phyloP scores from a whole-genome alignment of 2,113 vertebrate genomes.

The Rissa tridactyla region DNA sequence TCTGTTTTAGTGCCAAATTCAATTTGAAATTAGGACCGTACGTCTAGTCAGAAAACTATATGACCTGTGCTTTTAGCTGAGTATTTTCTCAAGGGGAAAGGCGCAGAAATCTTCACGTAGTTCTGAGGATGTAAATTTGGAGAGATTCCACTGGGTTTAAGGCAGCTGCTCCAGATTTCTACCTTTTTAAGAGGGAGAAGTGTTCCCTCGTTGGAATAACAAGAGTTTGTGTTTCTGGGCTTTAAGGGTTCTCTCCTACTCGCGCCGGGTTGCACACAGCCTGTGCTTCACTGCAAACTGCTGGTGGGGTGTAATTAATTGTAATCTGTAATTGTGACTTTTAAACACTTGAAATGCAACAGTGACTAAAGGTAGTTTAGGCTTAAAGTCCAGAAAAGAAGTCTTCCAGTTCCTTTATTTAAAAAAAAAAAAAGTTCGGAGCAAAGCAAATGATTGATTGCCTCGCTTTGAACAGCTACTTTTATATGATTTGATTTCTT shows the following conservation, averaged over 20 bases:
- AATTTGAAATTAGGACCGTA: constrained; percentile 47
- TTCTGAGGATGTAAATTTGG: not conserved
- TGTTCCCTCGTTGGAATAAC: not conserved
- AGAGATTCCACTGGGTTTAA: not conserved
- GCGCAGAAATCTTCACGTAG: not conserved
- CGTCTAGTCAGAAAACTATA: constrained; percentile 10
- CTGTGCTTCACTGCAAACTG: not conserved
- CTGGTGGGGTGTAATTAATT: not conserved
- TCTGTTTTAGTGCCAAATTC: constrained; percentile 48
- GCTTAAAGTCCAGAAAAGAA: not conserved
- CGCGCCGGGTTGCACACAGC: not conserved
- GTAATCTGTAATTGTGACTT: not conserved
- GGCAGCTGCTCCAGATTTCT: not conserved
- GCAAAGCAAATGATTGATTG: constrained; percentile 21
- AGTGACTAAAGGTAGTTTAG: not conserved
- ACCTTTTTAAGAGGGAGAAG: not conserved
- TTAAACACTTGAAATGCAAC: not conserved
- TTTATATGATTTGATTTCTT: constrained; percentile 19
- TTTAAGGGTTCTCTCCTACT: not conserved
- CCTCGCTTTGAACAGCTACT: constrained; percentile 38
- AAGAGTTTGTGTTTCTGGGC: not conserved
- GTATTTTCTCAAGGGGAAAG: not conserved
- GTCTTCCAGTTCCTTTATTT: not conserved
- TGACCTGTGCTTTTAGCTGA: constrained; percentile 18
- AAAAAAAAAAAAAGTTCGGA: constrained; percentile 6